Evolutionary conservation across 64 coral and sea anemone genomes (phyloP), one percentile per base, ranked within the genome.

Genomic region (Montipora efflorescens): DNA sequence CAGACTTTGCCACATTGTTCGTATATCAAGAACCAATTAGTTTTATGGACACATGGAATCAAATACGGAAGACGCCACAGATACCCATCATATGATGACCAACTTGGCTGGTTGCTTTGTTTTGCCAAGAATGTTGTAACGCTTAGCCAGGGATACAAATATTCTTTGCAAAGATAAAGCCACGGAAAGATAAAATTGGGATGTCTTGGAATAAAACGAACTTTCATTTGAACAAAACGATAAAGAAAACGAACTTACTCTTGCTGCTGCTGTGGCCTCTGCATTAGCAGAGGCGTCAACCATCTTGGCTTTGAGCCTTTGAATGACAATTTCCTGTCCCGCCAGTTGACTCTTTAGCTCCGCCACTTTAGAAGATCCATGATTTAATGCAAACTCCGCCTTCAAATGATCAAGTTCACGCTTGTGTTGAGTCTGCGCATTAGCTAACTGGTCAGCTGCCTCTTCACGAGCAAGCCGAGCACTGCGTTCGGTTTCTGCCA

Each of bases 281-380:
- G 79, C 77, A 87, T 62, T 92, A 19, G 83, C 88, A 48, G 92
- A 70, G 3, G 83, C 90, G 4, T 82, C 82, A 5, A 89, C 80
- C 21, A 99, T 48, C 71, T 99, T 99, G 4, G 94, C 98, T 59
- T 95, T 94, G 8, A 99, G 92, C 81, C 91, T 92, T 69, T 96
- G 83, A 86, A 99, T 96, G 12, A 99, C 92, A 23, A 99, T 92
- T 43, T 99, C 92, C 53, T 94, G 92, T 58, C 95, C 91, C 28
- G 98, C 95, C 2, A 96, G 21, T 80, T 91, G 96, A 69, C 95
- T 99, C 47, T 94, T 96, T 8, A 99, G 66, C 59, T 96, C 98
- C 0, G 92, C 88, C 12, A 99, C 80, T 76, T 92, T 90, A 8
- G 98, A 99, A 18, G 81, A 94, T 8, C 95, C 94, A 72, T 99